Percentiles rank a stretch among this genome's conserved stretches.
phyloP scores from a whole-genome alignment of 2,113 vertebrate species.

The Aythya baeri region DNA sequence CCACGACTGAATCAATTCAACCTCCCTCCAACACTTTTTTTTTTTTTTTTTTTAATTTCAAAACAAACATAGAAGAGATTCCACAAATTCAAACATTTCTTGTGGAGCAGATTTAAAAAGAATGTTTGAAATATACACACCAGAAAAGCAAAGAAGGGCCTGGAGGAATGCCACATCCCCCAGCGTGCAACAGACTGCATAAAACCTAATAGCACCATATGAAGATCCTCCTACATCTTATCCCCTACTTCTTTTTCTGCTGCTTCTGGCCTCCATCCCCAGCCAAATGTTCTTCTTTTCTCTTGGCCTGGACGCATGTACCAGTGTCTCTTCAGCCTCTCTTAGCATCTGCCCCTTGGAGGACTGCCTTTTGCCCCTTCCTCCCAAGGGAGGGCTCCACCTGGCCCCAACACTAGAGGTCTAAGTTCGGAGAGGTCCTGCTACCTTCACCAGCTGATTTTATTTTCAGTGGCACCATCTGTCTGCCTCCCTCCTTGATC shows the following conservation, averaged over 20 bases:
- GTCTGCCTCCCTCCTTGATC: slow-evolving; percentile 1
- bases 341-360: neutral
- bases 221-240: slow-evolving; percentile 38
- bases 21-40: neutral
- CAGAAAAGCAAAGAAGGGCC: neutral
- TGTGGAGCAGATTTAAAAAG: neutral
- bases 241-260: neutral
- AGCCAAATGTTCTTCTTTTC: slow-evolving; percentile 9
- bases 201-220: neutral
- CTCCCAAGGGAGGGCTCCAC: neutral
- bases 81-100: neutral
- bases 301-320: neutral
- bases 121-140: neutral
- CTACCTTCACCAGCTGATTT: slow-evolving; percentile 13
- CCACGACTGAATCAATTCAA: neutral
- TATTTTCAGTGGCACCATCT: slow-evolving; percentile 42
- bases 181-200: neutral
- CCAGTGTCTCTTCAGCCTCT: neutral
- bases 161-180: slow-evolving; percentile 21
- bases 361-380: neutral
- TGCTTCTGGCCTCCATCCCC: neutral
- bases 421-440: neutral
- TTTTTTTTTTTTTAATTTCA: neutral
- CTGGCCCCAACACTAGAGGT: neutral
- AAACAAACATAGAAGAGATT: neutral